A percentile compares a stretch with the other conserved stretches of the same genome.
Conservation (phyloP, 2,888 invertebrate genomes). For the Eurytoma californica region DNA sequence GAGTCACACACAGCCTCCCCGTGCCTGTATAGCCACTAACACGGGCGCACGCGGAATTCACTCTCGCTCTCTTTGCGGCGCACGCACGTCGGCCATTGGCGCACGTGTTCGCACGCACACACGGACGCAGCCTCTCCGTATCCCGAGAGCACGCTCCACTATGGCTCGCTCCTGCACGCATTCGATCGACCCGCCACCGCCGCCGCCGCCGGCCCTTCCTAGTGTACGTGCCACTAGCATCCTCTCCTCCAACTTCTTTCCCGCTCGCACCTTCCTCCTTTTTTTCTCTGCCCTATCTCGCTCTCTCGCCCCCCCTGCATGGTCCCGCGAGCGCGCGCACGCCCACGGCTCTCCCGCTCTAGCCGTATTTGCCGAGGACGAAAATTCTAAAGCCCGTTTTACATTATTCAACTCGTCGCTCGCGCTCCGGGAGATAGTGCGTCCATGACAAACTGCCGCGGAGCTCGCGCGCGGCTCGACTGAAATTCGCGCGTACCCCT, state of each 20-base stretch:
- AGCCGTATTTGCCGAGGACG: slow-evolving; percentile 64
- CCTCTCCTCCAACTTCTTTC: slow-evolving; percentile 6
- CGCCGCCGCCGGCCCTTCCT: slow-evolving; percentile 31
- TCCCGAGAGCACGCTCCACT: slow-evolving; percentile 50
- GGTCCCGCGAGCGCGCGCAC: slow-evolving; percentile 27
- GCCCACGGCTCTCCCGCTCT: slow-evolving; percentile 25
- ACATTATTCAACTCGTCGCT: slow-evolving; percentile 65
- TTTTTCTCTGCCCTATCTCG: slow-evolving; percentile 39
- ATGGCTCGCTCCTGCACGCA: slow-evolving; percentile 62
- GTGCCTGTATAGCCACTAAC: slow-evolving; percentile 73
- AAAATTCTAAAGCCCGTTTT: slow-evolving; percentile 67
- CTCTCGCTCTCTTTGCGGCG: slow-evolving; percentile 39
- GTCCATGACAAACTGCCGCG: slow-evolving; percentile 50
- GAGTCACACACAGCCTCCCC: slow-evolving; percentile 74
- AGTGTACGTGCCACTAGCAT: slow-evolving; percentile 59
- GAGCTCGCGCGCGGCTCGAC: slow-evolving; percentile 10
- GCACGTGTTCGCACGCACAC: slow-evolving; percentile 59
- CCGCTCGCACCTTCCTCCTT: slow-evolving; percentile 38
- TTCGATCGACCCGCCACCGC: slow-evolving; percentile 60
- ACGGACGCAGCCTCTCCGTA: background rate
- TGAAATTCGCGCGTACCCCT: background rate
- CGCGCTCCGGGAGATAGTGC: background rate
- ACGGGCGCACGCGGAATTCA: slow-evolving; percentile 71
- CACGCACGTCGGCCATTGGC: slow-evolving; percentile 60
- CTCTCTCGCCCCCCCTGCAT: slow-evolving; percentile 47